Percentiles rank a stretch among this genome's conserved stretches.
phyloP scores from a whole-genome alignment of 2,113 vertebrate genomes.

The Thamnophis sirtalis region DNA sequence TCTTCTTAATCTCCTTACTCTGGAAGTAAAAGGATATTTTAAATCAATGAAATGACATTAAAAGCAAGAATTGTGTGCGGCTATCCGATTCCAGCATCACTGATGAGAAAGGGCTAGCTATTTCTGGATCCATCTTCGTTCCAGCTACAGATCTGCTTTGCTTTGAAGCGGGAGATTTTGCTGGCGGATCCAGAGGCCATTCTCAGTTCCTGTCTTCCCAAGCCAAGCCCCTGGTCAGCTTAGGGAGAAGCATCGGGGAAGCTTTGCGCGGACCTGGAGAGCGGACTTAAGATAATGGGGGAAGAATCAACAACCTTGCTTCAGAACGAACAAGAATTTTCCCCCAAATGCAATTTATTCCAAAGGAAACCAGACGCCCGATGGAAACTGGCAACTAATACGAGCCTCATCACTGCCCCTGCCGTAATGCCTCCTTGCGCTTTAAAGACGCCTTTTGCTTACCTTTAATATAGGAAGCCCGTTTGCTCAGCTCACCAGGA shows the following conservation, averaged over 20 bases:
- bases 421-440: too few species aligned
- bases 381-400: not conserved
- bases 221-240: not conserved
- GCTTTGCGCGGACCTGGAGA: not conserved
- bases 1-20: not conserved
- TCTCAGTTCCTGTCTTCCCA: not conserved
- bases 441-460: not conserved
- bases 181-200: not conserved
- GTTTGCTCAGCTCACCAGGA: too few species aligned
- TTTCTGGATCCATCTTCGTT: not conserved
- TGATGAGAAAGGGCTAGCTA: not conserved
- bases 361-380: not conserved
- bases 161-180: not conserved
- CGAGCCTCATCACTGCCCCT: not conserved
- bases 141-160: not conserved
- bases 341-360: not conserved
- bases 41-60: not conserved
- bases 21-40: not conserved
- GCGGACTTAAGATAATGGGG: not conserved
- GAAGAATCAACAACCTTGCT: not conserved
- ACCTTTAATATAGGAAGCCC: not conserved
- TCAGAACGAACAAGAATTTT: not conserved
- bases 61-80: not conserved
- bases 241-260: not conserved
- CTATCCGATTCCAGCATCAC: not conserved